Percentiles rank a stretch among this genome's conserved stretches.
Evolutionary conservation across 2,113 vertebrate genomes (phyloP).

Genomic region (Melanocharis versteri): DNA sequence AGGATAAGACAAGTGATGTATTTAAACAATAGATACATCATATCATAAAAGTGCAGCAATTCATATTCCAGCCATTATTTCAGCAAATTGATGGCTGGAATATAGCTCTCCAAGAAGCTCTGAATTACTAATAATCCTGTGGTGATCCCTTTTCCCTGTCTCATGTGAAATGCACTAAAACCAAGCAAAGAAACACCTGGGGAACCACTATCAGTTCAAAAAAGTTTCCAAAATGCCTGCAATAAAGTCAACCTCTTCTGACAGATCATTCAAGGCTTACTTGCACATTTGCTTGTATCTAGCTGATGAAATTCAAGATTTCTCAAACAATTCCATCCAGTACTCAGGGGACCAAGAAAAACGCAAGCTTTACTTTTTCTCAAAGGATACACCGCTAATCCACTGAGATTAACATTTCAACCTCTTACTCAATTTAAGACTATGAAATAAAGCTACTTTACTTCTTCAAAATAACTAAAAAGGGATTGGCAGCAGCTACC

Average conservation of each 20-base stretch:
- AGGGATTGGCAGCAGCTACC: slow-evolving; percentile 26
- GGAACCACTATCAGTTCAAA: not conserved
- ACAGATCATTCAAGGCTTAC: not conserved
- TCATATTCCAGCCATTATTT: not conserved
- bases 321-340: slow-evolving; percentile 14
- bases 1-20: not conserved
- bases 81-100: not conserved
- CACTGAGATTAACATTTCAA: slow-evolving; percentile 67
- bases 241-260: not conserved
- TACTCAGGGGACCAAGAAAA: slow-evolving; percentile 1
- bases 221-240: not conserved
- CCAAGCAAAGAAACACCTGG: not conserved
- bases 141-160: not conserved
- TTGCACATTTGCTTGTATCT: not conserved
- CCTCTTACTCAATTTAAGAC: slow-evolving; percentile 50
- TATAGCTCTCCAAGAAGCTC: not conserved
- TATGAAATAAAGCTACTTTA: slow-evolving; percentile 67
- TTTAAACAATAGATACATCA: not conserved
- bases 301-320: slow-evolving; percentile 51
- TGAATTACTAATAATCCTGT: not conserved
- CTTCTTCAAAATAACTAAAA: slow-evolving; percentile 46
- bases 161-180: not conserved
- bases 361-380: slow-evolving; percentile 2
- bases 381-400: slow-evolving; percentile 30
- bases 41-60: not conserved